Percentiles rank a stretch among this genome's conserved stretches.
Conservation (phyloP, 2,888 invertebrate species). For the Hofmannophila pseudospretella region DNA sequence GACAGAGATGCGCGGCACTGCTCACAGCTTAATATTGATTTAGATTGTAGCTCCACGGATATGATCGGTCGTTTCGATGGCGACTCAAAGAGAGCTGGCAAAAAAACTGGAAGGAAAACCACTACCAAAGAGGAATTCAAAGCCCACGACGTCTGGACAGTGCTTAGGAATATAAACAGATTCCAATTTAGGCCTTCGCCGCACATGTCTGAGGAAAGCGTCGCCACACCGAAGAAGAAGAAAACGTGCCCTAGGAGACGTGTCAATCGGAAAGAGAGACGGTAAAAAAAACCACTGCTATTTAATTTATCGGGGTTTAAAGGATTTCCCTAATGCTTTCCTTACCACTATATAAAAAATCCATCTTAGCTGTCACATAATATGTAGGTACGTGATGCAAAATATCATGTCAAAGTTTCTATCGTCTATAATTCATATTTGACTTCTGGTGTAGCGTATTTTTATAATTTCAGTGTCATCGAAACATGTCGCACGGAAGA, state of each 20-base stretch:
- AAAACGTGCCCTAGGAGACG: constrained; percentile 26
- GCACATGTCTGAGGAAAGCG: constrained; percentile 48
- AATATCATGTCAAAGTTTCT: not conserved
- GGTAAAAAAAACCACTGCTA: no score
- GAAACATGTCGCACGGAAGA: constrained; percentile 57
- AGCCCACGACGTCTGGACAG: constrained; percentile 55
- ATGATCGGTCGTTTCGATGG: constrained; percentile 36
- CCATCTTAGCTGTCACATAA: no score
- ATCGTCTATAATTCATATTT: no score
- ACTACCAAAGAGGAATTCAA: constrained; percentile 24
- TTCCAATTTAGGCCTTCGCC: constrained; percentile 56
- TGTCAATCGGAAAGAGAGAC: constrained; percentile 34
- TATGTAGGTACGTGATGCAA: no score
- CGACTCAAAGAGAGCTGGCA: constrained; percentile 27
- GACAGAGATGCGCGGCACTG: constrained; percentile 47
- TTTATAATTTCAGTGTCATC: constrained; percentile 39
- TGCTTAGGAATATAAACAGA: constrained; percentile 54
- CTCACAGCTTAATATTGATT: constrained; percentile 40
- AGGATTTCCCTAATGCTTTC: no score
- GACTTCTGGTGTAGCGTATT: no score
- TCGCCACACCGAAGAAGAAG: constrained; percentile 12
- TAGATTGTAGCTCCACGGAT: constrained; percentile 51
- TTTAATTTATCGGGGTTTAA: no score
- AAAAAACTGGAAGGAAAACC: constrained; percentile 15
- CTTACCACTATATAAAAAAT: no score